phyloP scores from a whole-genome alignment of 2,888 invertebrate species.

The Baccha elongata region DNA sequence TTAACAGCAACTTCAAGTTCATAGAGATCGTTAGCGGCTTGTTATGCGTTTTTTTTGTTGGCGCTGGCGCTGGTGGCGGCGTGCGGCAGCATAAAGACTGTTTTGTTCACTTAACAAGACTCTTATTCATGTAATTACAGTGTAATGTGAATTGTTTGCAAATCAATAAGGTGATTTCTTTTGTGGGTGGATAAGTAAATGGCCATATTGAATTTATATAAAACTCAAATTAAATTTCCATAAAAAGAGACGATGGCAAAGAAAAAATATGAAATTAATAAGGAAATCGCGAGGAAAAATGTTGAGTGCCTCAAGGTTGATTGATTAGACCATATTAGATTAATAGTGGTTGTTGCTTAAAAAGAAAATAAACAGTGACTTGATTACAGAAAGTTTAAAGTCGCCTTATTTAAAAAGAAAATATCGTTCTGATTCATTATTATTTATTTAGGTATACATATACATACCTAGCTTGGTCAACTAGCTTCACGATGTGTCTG shows the following conservation, averaged over 20 bases:
- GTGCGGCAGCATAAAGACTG: neutral
- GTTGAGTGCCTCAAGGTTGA: constrained; percentile 62
- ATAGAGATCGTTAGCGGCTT: constrained; percentile 67
- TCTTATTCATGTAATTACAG: constrained; percentile 64
- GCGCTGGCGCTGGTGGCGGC: constrained; percentile 1
- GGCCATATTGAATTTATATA: constrained; percentile 57
- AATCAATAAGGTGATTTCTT: constrained; percentile 54
- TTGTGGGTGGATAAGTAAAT: constrained; percentile 70
- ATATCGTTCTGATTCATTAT: too few relatives aligned
- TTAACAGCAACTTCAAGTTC: constrained; percentile 61
- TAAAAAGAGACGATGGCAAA: constrained; percentile 51
- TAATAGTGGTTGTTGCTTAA: too few relatives aligned
- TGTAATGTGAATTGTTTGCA: constrained; percentile 57
- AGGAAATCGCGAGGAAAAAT: constrained; percentile 68
- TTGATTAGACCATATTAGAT: constrained; percentile 36
- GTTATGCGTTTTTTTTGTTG: constrained; percentile 49
- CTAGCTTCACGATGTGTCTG: too few relatives aligned
- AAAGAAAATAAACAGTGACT: too few relatives aligned
- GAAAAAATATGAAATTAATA: constrained; percentile 63
- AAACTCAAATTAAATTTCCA: constrained; percentile 68
- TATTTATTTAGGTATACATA: too few relatives aligned
- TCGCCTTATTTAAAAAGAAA: too few relatives aligned
- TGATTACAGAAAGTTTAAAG: too few relatives aligned
- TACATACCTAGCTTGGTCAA: too few relatives aligned
- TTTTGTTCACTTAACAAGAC: constrained; percentile 59